Conservation (phyloP, 2,113 vertebrate genomes). For the Varanus salvator region DNA sequence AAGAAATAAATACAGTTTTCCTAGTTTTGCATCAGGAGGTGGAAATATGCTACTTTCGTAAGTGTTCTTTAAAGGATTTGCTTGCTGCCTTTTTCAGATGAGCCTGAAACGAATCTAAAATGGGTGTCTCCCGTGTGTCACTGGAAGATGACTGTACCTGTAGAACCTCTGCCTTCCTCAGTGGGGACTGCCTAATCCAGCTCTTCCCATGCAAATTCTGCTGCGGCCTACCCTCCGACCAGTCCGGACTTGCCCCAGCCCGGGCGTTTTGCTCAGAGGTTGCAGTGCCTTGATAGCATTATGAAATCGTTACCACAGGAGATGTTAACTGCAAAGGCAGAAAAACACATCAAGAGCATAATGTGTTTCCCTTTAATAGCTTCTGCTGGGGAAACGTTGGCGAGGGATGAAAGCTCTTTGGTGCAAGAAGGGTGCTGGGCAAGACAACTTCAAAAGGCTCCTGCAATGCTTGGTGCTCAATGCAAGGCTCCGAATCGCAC, state of each 20-base stretch:
- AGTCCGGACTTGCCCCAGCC: conserved; percentile 43
- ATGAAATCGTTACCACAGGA: conserved; percentile 62
- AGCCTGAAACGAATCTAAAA: not conserved
- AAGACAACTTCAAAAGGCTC: conserved; percentile 78
- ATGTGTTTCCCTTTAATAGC: conserved; percentile 73
- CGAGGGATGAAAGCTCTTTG: conserved; percentile 77
- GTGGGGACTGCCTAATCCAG: conserved; percentile 57
- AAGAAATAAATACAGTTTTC: too few species aligned
- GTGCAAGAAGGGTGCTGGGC: conserved; percentile 74
- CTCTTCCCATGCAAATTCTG: conserved; percentile 7
- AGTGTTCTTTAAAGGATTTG: too few species aligned
- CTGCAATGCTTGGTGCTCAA: conserved; percentile 25
- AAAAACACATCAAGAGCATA: conserved; percentile 26
- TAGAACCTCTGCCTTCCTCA: conserved; percentile 43
- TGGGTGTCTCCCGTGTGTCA: not conserved
- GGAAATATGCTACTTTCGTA: too few species aligned
- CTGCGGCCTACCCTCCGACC: conserved; percentile 22
- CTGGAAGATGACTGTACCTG: not conserved
- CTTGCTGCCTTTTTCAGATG: not conserved
- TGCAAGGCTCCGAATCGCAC: conserved; percentile 63
- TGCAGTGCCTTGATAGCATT: conserved; percentile 46
- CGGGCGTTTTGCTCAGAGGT: conserved; percentile 54
- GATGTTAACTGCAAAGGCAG: conserved; percentile 55
- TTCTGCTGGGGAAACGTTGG: conserved; percentile 75
- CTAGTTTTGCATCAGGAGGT: not conserved